Conservation (phyloP, 2,797 vertebrate genomes). For the Diplodus sargus region DNA sequence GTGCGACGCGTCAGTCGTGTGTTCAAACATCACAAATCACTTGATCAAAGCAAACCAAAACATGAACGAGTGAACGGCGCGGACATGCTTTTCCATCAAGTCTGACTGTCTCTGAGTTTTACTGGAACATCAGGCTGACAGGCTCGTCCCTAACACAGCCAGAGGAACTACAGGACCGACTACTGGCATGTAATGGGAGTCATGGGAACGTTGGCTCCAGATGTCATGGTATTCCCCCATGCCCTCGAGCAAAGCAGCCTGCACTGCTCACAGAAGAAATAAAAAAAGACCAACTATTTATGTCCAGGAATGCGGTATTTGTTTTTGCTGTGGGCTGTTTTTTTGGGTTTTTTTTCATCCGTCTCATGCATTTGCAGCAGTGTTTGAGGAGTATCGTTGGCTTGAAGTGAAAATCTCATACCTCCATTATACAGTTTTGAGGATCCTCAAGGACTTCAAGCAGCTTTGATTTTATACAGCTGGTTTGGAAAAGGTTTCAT, state of each 20-base stretch:
- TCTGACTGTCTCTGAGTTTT: slow-evolving; percentile 4
- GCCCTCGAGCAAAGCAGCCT: slow-evolving; percentile 54
- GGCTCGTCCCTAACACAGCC: slow-evolving; percentile 27
- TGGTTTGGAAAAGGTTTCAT: not conserved
- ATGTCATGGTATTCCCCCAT: slow-evolving; percentile 70
- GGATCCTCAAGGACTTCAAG: not conserved
- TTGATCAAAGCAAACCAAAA: slow-evolving; percentile 21
- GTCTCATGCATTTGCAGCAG: slow-evolving; percentile 27
- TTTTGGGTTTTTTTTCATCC: not conserved
- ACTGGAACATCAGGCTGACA: slow-evolving; percentile 4
- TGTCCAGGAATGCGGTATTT: slow-evolving; percentile 72
- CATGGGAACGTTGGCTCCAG: slow-evolving; percentile 68
- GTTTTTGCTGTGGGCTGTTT: slow-evolving; percentile 41
- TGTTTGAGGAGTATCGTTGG: slow-evolving; percentile 25
- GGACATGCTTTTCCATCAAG: not conserved
- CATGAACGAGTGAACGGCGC: not conserved
- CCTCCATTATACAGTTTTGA: not conserved
- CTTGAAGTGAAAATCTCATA: slow-evolving; percentile 30
- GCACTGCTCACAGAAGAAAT: slow-evolving; percentile 43
- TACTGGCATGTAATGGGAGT: slow-evolving; percentile 42
- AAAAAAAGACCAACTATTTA: slow-evolving; percentile 68
- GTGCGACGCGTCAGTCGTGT: slow-evolving; percentile 13
- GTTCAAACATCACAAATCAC: slow-evolving; percentile 32
- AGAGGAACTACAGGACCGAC: slow-evolving; percentile 17
- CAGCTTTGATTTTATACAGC: slow-evolving; percentile 6